These are phyloP conservation scores for Cynopterus sphinx DNA, from an alignment of 2,797 vertebrate genomes.

Conservation along the genomic window DNA sequence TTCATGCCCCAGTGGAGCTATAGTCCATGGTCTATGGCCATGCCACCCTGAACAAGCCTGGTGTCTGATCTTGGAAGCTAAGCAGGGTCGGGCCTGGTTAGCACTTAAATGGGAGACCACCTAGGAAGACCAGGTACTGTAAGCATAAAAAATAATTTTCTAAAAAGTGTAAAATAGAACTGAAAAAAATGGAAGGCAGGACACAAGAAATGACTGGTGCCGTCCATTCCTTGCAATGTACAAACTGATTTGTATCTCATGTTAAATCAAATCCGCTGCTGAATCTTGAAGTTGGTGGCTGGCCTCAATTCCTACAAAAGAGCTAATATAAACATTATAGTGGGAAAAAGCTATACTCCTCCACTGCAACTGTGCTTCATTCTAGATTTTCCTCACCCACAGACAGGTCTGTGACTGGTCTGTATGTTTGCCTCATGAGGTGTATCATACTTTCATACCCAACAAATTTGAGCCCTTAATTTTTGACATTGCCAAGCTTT, in stretches of 20 bases:
- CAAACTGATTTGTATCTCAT: not conserved
- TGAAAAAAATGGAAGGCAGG: not conserved
- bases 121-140: too few relatives aligned
- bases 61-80: too few relatives aligned
- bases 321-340: not conserved
- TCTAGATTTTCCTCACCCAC: not conserved
- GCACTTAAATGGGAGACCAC: too few relatives aligned
- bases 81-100: too few relatives aligned
- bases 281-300: not conserved
- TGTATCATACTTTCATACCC: not conserved
- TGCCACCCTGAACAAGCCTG: too few relatives aligned
- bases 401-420: not conserved
- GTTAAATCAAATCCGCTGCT: not conserved
- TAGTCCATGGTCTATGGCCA: too few relatives aligned
- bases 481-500: not conserved
- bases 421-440: not conserved
- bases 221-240: not conserved
- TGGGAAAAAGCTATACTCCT: not conserved
- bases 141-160: too few relatives aligned
- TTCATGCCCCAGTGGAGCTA: too few relatives aligned
- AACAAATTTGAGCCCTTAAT: not conserved
- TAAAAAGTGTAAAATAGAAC: too few relatives aligned
- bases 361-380: not conserved
- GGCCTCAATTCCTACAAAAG: not conserved
- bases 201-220: not conserved